Percentiles rank a stretch among this genome's conserved stretches.
Evolutionary conservation across 2,113 vertebrate species (phyloP).

Genomic region (Daboia siamensis): DNA sequence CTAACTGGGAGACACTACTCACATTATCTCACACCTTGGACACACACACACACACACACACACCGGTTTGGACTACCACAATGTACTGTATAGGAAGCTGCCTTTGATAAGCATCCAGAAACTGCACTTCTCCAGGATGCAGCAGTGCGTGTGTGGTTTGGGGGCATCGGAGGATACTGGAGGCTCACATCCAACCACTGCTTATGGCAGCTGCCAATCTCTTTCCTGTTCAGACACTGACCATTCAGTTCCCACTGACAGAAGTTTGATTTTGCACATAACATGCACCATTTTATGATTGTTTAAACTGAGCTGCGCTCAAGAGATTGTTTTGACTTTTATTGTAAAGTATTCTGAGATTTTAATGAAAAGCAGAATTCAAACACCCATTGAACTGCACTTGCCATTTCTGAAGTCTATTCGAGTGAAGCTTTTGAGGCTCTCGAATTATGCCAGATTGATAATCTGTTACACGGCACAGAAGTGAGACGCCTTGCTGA

Average conservation of each 20-base stretch:
- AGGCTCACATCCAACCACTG: too few relatives aligned
- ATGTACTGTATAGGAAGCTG: too few relatives aligned
- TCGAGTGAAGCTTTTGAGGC: neutral
- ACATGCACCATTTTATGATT: neutral
- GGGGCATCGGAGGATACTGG: too few relatives aligned
- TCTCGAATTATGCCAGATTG: neutral
- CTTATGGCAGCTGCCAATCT: neutral
- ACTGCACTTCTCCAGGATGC: too few relatives aligned
- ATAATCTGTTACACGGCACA: neutral
- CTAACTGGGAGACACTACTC: too few relatives aligned
- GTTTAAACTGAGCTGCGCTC: neutral
- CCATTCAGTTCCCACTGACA: neutral
- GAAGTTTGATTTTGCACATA: neutral
- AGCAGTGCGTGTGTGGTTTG: too few relatives aligned
- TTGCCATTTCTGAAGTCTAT: neutral
- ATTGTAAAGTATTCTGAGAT: neutral
- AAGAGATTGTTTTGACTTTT: neutral
- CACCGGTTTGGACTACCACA: too few relatives aligned
- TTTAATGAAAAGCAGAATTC: neutral
- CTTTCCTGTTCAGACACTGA: neutral
- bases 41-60: too few relatives aligned
- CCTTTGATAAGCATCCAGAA: too few relatives aligned
- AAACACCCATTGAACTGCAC: neutral
- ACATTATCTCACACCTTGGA: too few relatives aligned
- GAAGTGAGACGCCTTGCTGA: neutral